These are phyloP conservation scores for Acridotheres tristis DNA, from an alignment of 2,797 vertebrate species.

Conservation along the genomic window DNA sequence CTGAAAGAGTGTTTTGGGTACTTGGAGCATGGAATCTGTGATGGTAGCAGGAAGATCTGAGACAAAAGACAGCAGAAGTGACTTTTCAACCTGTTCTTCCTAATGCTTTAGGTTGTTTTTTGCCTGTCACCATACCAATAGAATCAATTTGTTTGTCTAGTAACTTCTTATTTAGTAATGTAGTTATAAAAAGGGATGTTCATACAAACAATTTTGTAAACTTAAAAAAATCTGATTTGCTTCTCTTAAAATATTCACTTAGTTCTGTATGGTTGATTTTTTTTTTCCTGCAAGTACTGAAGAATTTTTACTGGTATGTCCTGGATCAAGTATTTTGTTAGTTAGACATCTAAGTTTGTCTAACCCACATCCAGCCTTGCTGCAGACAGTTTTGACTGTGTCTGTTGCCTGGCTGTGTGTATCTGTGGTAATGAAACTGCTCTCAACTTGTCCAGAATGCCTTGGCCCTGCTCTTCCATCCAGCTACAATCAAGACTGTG, in stretches of 20 bases:
- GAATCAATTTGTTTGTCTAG: too few relatives aligned
- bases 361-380: not conserved
- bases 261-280: not conserved
- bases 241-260: not conserved
- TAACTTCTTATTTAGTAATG: too few relatives aligned
- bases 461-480: slow-evolving; percentile 90
- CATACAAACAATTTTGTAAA: not conserved
- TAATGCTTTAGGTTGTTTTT: too few relatives aligned
- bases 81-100: not conserved
- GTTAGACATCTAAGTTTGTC: too few relatives aligned
- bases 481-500: slow-evolving; percentile 83
- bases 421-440: accelerated
- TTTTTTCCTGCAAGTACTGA: not conserved
- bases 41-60: not conserved
- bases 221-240: too few relatives aligned
- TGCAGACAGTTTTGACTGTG: not conserved
- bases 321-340: not conserved
- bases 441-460: slow-evolving; percentile 80
- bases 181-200: not conserved
- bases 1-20: not conserved
- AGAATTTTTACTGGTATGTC: not conserved
- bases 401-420: not conserved
- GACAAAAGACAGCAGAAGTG: not conserved
- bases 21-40: not conserved
- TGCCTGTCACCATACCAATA: too few relatives aligned